phyloP scores from a whole-genome alignment of 2,113 vertebrate species.

The Rhabdomys dilectus region DNA sequence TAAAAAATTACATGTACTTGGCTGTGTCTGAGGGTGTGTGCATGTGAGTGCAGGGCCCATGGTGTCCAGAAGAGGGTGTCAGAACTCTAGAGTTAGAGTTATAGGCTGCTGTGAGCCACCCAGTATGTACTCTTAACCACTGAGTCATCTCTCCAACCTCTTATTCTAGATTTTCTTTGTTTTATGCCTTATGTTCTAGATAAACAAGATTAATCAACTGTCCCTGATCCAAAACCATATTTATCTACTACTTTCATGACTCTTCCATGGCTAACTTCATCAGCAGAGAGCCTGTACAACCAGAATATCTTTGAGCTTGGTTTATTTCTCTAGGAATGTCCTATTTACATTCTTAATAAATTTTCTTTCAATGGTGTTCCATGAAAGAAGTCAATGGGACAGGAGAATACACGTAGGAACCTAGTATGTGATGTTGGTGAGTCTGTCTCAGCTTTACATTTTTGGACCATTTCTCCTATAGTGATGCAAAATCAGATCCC shows the following conservation, averaged over 20 bases:
- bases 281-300: too few species aligned
- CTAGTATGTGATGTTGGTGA: background rate
- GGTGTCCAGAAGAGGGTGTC: background rate
- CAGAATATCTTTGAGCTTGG: background rate
- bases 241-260: background rate
- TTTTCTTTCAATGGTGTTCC: background rate
- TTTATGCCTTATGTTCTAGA: background rate
- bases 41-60: too few species aligned
- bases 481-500: background rate
- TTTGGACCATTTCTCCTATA: background rate
- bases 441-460: accelerated
- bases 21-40: background rate
- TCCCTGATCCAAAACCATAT: background rate
- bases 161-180: background rate
- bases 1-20: background rate
- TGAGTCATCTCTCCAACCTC: background rate
- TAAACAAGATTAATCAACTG: background rate
- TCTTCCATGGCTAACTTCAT: background rate
- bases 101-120: background rate
- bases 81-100: background rate
- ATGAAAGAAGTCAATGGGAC: background rate
- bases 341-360: background rate
- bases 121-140: background rate
- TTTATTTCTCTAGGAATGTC: background rate
- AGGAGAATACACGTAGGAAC: accelerated